A percentile compares a stretch with the other conserved stretches of the same genome.
Conservation (phyloP, 2,797 vertebrate genomes). For the Selene dorsalis region DNA sequence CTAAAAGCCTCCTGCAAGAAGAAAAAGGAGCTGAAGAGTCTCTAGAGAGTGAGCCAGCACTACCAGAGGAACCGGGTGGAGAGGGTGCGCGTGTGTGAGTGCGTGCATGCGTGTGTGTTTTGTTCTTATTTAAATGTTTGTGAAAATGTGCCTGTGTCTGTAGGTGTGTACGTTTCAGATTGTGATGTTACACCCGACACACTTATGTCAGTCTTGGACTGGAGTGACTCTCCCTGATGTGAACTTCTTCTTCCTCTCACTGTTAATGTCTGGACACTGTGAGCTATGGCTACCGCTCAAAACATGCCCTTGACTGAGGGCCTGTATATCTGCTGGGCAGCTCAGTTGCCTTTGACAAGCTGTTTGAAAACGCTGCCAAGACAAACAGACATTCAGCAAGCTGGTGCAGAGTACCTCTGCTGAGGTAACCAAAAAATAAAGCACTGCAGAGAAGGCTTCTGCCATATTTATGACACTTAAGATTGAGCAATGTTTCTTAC, state of each 20-base stretch:
- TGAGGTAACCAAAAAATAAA: conserved; percentile 40
- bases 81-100: neutral
- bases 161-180: conserved; percentile 28
- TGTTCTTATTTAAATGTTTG: conserved; percentile 43
- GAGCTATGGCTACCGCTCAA: conserved; percentile 7
- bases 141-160: conserved; percentile 44
- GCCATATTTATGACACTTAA: conserved; percentile 32
- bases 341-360: conserved; percentile 4
- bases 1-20: conserved; percentile 17
- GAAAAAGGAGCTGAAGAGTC: conserved; percentile 6
- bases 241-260: conserved; percentile 43
- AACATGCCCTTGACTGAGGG: conserved; percentile 12
- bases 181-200: conserved; percentile 47
- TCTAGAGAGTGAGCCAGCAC: conserved; percentile 14
- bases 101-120: neutral
- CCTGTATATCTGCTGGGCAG: neutral
- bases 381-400: neutral
- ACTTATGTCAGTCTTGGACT: conserved; percentile 43
- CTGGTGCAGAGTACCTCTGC: neutral
- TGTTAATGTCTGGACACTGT: conserved; percentile 26
- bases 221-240: conserved; percentile 63
- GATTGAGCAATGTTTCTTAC: conserved; percentile 28
- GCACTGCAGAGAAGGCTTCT: conserved; percentile 19
- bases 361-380: conserved; percentile 29
- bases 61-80: conserved; percentile 32